These are phyloP conservation scores for Camponotus fellah DNA, from an alignment of 2,888 invertebrate species.

Conservation along the genomic window DNA sequence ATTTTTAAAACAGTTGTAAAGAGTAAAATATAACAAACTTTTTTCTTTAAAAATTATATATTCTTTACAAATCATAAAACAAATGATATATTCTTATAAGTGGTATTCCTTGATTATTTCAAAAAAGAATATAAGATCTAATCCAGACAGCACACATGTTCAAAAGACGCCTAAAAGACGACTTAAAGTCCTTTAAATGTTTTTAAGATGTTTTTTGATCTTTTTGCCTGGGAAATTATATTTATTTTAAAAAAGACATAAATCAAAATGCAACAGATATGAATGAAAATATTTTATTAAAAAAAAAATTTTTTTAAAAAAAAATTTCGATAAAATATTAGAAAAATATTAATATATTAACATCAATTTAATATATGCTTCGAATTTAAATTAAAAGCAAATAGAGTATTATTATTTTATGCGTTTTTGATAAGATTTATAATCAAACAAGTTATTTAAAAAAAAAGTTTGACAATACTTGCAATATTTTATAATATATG, in stretches of 20 bases:
- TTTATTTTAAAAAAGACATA: background rate
- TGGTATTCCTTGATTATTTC: background rate
- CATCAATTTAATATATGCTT: background rate
- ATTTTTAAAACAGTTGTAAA: background rate
- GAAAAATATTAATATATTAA: background rate
- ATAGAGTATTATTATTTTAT: background rate
- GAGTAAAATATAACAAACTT: background rate
- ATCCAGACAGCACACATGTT: too few relatives aligned
- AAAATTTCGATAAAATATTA: background rate
- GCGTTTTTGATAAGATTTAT: background rate
- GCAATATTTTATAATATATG: background rate
- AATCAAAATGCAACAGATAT: background rate
- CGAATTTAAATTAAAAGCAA: constrained; percentile 5
- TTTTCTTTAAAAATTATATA: background rate
- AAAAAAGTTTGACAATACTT: background rate
- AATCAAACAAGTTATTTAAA: background rate
- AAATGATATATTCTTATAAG: background rate
- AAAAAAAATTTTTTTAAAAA: too few relatives aligned
- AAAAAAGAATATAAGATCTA: background rate
- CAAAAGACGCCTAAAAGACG: too few relatives aligned
- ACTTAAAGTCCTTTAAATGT: too few relatives aligned
- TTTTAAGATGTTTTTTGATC: too few relatives aligned
- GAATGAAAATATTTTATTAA: background rate
- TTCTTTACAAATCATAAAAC: background rate
- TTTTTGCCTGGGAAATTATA: too few relatives aligned